phyloP scores from a whole-genome alignment of 2,797 vertebrate genomes.

The Falco naumanni region DNA sequence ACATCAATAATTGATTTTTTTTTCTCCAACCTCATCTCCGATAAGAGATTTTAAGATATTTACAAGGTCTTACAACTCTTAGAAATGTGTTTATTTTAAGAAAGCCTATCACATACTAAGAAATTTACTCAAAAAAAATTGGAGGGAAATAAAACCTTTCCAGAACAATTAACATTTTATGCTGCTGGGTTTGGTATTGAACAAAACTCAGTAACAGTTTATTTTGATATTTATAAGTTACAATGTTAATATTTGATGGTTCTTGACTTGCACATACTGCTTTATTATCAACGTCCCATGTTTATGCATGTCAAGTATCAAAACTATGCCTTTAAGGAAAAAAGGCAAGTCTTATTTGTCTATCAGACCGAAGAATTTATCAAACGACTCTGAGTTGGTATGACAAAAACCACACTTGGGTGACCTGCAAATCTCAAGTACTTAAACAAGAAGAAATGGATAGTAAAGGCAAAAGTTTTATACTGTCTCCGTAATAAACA shows the following conservation, averaged over 20 bases:
- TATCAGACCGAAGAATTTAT: neutral
- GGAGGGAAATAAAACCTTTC: neutral
- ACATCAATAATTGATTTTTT: neutral
- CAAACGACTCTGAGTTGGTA: neutral
- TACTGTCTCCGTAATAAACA: neutral
- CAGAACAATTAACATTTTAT: neutral
- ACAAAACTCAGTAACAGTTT: neutral
- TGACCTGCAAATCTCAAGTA: neutral
- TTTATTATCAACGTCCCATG: neutral
- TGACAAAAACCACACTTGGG: neutral
- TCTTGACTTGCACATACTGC: neutral
- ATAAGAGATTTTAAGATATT: neutral
- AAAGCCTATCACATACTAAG: neutral
- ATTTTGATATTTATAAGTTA: neutral
- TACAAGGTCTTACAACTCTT: neutral
- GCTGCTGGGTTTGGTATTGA: neutral
- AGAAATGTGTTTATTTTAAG: neutral
- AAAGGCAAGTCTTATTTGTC: neutral
- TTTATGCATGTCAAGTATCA: neutral
- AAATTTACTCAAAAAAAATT: neutral
- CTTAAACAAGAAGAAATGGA: neutral
- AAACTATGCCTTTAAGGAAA: neutral
- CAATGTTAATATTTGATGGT: neutral
- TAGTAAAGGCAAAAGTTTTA: neutral
- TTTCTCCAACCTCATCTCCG: neutral